Percentiles rank a stretch among this genome's conserved stretches.
Conservation (phyloP, 2,113 vertebrate genomes). For the Sturnira hondurensis region DNA sequence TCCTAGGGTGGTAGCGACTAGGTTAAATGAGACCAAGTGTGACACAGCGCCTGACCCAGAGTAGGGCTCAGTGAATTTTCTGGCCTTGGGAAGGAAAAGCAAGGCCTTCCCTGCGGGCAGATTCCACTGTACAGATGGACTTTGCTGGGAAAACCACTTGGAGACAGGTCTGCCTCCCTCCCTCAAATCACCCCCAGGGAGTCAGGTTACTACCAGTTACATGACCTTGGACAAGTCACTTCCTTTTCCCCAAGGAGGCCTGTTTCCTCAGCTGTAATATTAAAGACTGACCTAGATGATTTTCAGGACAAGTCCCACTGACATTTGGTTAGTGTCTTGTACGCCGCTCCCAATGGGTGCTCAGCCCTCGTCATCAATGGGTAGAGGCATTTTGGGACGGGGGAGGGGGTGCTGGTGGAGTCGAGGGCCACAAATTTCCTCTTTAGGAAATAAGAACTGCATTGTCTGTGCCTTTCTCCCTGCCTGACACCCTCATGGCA, state of each 20-base stretch:
- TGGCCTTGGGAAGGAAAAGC: not conserved
- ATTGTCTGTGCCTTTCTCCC: not conserved
- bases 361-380: not conserved
- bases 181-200: not conserved
- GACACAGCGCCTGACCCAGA: not conserved
- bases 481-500: not conserved
- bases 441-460: slow-evolving; percentile 30
- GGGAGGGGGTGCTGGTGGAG: not conserved
- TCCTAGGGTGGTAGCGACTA: not conserved
- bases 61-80: not conserved
- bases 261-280: not conserved
- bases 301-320: not conserved
- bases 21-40: not conserved
- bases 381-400: not conserved
- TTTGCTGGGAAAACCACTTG: not conserved
- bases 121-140: not conserved
- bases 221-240: slow-evolving; percentile 62
- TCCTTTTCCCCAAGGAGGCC: slow-evolving; percentile 7
- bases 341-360: not conserved
- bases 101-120: not conserved
- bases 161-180: not conserved
- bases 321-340: not conserved
- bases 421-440: slow-evolving; percentile 31
- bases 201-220: not conserved
- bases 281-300: not conserved